Percentiles rank a stretch among this genome's conserved stretches.
phyloP scores from a whole-genome alignment of 2,113 vertebrate genomes.

The Diadophis punctatus region DNA sequence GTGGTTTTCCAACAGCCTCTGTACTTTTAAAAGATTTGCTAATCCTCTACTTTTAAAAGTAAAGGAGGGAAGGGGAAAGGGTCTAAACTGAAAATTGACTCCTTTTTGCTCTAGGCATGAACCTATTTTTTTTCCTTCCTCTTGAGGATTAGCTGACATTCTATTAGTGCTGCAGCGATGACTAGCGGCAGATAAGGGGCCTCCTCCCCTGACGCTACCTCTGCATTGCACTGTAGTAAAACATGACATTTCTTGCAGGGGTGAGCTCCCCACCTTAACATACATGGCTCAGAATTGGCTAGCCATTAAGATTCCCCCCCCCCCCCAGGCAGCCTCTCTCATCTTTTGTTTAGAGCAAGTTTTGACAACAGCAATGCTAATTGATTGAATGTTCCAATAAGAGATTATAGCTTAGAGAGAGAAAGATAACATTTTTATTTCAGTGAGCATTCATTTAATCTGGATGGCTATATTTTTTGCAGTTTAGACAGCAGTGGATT shows the following conservation, averaged over 20 bases:
- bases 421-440: conserved; percentile 62
- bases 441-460: conserved; percentile 31
- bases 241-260: conserved; percentile 65
- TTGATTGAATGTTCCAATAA: conserved; percentile 76
- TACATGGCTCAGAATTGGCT: conserved; percentile 34
- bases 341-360: conserved; percentile 70
- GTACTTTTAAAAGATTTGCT: not conserved
- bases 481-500: not conserved
- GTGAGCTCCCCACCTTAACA: conserved; percentile 49
- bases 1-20: not conserved
- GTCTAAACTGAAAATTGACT: conserved; percentile 17
- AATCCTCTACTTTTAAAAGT: conserved; percentile 2
- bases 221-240: conserved; percentile 31
- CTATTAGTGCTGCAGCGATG: conserved; percentile 53
- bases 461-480: conserved; percentile 3
- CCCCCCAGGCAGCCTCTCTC: conserved; percentile 50
- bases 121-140: conserved; percentile 23
- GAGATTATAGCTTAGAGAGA: conserved; percentile 65
- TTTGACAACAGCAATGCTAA: conserved; percentile 78
- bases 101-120: conserved; percentile 15
- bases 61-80: conserved; percentile 9
- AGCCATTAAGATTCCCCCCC: conserved; percentile 27
- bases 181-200: conserved; percentile 43
- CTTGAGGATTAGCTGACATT: conserved; percentile 40
- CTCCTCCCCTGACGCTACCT: conserved; percentile 52